Evolutionary conservation across 2,113 vertebrate species (phyloP), one percentile per base, ranked within the genome.

Genomic region (Proteles cristata): DNA sequence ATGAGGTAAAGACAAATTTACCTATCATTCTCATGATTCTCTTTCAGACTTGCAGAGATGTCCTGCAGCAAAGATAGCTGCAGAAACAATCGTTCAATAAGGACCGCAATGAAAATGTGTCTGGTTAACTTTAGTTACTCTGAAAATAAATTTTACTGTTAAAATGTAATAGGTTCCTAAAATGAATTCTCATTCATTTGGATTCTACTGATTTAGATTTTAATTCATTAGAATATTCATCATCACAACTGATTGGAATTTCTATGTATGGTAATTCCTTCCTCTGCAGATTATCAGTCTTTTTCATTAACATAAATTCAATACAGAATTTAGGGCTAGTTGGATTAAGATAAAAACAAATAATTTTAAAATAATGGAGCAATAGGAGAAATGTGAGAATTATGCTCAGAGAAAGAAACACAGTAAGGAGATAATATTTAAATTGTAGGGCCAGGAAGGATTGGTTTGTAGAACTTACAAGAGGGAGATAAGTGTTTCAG

Each of bases 101-200:
- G 25, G 25, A 7, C 66, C 83, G n/a, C 50, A 65, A 5, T 71
- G 53, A 43, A 82, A 76, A 89, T 43, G 7, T 94, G 50, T 71
- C 33, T 61, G 80, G n/a, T 28, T 81, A 93, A 93, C 80, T 86
- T 93, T 31, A 71, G 77, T 43, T 63, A 94, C 90, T 69, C 39
- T 68, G 66, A 96, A 95, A 93, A 77, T 81, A 69, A 85, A 61
- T 82, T 61, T 89, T 82, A 86, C 85, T 71, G 7, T 74, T 93
- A 58, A 93, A 96, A 86, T 86, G n/a, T 53, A 89, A 45, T 58
- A 19, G 82, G n/a, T 55, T 33, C 65, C 76, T 73, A 93, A 87
- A 69, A 87, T 81, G 80, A 66, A 71, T 90, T 96, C 63, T 65
- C 76, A 82, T 90, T 93, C 86, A 90, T 82, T 90, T 89, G 15